Conservation (phyloP, 2,888 invertebrate genomes). For the Lacanobia wlatinum region DNA sequence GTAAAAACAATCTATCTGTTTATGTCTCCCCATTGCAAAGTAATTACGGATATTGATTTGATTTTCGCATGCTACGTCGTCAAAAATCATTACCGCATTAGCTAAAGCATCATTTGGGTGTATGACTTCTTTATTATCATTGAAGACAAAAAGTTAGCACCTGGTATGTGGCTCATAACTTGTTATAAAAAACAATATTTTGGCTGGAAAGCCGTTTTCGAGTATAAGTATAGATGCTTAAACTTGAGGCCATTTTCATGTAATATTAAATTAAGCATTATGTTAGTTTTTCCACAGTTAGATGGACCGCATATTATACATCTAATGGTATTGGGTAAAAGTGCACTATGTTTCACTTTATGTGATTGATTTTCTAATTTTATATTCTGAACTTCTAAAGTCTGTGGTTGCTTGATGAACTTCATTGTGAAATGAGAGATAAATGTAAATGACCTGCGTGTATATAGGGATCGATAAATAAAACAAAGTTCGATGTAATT, state of each 20-base stretch:
- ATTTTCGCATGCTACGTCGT: too few species aligned
- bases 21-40: too few species aligned
- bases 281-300: constrained; percentile 61
- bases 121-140: too few species aligned
- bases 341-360: background rate
- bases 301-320: constrained; percentile 56
- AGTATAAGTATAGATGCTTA: constrained; percentile 46
- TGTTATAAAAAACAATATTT: constrained; percentile 12
- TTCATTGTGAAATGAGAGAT: background rate
- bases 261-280: constrained; percentile 43
- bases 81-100: too few species aligned
- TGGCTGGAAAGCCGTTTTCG: constrained; percentile 42
- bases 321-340: constrained; percentile 29
- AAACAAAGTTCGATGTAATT: too few species aligned
- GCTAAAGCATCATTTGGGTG: too few species aligned
- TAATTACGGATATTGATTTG: too few species aligned
- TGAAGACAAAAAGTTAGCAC: too few species aligned
- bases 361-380: background rate
- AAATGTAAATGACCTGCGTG: too few species aligned
- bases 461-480: too few species aligned
- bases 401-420: background rate
- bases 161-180: constrained; percentile 7
- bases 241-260: background rate
- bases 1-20: too few species aligned
- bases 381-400: constrained; percentile 5